Conservation (phyloP, 2,113 vertebrate species). For the Elgaria multicarinata region DNA sequence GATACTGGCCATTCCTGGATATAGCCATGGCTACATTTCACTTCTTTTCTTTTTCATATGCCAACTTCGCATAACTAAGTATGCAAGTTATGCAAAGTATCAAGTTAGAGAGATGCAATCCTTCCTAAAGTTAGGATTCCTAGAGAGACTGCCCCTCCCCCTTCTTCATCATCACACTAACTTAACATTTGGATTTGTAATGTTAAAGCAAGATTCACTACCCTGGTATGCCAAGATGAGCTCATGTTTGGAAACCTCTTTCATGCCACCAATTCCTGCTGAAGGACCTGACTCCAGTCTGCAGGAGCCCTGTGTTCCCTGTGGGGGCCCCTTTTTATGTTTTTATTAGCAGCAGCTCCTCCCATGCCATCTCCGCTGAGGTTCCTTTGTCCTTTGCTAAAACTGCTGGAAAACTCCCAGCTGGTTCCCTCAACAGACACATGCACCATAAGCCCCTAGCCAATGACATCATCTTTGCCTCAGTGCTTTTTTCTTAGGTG, state of each 20-base stretch:
- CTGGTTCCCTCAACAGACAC: not conserved
- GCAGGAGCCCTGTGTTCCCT: not conserved
- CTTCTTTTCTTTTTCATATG: not conserved
- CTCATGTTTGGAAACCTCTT: constrained; percentile 18
- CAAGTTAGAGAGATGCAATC: not conserved
- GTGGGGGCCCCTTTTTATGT: not conserved
- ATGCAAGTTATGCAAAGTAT: not conserved
- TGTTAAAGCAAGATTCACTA: not conserved
- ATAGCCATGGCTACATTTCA: not conserved
- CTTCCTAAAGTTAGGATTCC: not conserved
- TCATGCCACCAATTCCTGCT: not conserved
- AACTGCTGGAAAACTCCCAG: constrained; percentile 22
- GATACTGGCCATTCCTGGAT: not conserved
- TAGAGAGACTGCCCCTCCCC: not conserved
- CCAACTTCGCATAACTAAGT: not conserved
- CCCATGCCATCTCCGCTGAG: constrained; percentile 5
- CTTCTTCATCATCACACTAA: no score
- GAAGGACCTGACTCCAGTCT: not conserved
- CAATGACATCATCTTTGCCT: not conserved
- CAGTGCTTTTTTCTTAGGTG: not conserved
- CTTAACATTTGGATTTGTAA: not conserved
- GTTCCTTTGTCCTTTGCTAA: constrained; percentile 14
- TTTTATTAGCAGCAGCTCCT: constrained; percentile 15
- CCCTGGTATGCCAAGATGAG: not conserved
- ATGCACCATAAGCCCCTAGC: not conserved